Base-by-base conservation (phyloP, 2,797 vertebrate species). In the Somateria mollissima region DNA sequence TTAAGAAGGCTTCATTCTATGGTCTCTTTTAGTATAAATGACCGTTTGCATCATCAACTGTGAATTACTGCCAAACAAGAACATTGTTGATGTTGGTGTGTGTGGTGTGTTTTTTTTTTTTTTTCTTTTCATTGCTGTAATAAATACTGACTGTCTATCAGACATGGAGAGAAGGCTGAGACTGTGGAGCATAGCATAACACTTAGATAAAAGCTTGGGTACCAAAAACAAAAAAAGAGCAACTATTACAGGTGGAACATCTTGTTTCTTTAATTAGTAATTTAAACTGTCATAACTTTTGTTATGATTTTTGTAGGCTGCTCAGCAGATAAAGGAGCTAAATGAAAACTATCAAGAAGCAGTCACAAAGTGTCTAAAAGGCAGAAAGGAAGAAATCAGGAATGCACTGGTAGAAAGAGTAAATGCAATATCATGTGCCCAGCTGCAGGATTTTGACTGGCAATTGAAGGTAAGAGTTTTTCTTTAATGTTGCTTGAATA, bases 401-500 rank as follows among this genome's bases (percentile, higher is more conserved):
- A 97, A 95, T 18, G 98, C 98, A 10, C 96, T 99, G 32, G 95
- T 99, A 92, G 97, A 98, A 94, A 98, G 96, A 95, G 98, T 99
- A 89, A 98, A 98, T 91, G 97, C 90, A 41, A 98, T 99, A 91
- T 99, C 99, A 49, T 98, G 98, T 91, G 97, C 98, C 7, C 98
- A 98, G 36, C 98, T 99, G 49, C 98, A 98, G 92, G 98, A 99
- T 97, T 99, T 99, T 97, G 99, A 99, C 97, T 99, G 99, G 99
- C 99, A 99, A 88, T 97, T 99, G 74, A 99, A 99, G 98, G 99
- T 99, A 87, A 95, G 95, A 75, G 4, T 73, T 2, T 65, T 92
- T 39, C 18, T 30, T 24, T 72, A 30, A 39, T 51, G 25, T 49
- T 81, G 6, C 49, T 69, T 41, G 19, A 81, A 20, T 47, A 27